Conservation (phyloP, 2,797 vertebrate genomes). For the Anguilla marmorata region DNA sequence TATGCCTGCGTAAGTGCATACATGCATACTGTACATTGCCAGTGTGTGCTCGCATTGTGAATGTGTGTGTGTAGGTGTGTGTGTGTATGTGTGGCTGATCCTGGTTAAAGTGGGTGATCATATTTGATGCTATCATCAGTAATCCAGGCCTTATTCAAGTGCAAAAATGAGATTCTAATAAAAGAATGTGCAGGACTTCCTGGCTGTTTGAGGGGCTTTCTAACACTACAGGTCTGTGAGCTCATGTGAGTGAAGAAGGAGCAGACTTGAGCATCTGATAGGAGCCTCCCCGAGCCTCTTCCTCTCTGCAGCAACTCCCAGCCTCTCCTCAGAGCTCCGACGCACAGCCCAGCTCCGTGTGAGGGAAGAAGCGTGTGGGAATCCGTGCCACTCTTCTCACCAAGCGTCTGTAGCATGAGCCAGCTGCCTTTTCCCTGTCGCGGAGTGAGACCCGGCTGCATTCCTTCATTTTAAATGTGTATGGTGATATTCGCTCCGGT, state of each 20-base stretch:
- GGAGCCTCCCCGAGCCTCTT: constrained; percentile 17
- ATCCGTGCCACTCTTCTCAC: neutral
- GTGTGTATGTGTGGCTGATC: constrained; percentile 17
- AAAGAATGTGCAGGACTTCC: neutral
- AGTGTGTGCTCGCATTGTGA: neutral
- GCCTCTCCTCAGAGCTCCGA: neutral
- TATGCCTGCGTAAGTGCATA: neutral
- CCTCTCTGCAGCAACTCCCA: constrained; percentile 21
- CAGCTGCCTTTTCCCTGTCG: constrained; percentile 74
- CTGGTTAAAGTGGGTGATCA: neutral
- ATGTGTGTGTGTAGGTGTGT: constrained; percentile 19
- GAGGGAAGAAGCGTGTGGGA: constrained; percentile 1
- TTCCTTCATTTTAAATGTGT: constrained; percentile 97
- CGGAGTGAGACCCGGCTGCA: constrained; percentile 76
- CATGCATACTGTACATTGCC: neutral
- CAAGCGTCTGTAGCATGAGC: constrained; percentile 72
- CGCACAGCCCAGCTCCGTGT: neutral
- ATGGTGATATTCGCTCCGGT: constrained; percentile 99
- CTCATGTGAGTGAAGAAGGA: neutral
- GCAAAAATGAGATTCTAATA: neutral
- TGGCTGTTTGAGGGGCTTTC: neutral
- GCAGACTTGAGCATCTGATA: constrained; percentile 25
- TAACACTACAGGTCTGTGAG: neutral
- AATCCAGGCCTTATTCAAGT: neutral
- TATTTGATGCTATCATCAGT: neutral